Conservation (phyloP, 2,113 vertebrate genomes). For the Amphiprion ocellaris region DNA sequence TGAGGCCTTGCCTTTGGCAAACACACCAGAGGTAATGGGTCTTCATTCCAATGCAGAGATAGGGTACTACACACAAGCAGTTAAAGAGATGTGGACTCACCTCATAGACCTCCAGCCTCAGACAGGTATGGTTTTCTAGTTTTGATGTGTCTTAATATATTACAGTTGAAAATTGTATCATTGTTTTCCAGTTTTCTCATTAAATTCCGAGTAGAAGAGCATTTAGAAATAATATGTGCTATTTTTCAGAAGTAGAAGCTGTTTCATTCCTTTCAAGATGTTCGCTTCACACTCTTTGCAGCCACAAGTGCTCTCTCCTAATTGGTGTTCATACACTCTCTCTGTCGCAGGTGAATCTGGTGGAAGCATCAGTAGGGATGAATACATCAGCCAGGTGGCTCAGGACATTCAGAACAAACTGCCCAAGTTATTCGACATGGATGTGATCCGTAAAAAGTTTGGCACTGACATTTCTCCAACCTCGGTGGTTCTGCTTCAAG, state of each 20-base stretch:
- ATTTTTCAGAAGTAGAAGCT: no score
- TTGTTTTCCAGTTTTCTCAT: neutral
- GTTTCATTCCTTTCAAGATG: no score
- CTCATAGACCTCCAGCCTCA: conserved; percentile 95
- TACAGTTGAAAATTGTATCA: no score
- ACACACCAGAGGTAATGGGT: conserved; percentile 92
- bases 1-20: conserved; percentile 89
- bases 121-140: conserved; percentile 82
- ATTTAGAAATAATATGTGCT: neutral
- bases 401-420: conserved; percentile 93
- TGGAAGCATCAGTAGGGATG: conserved; percentile 89
- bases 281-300: neutral
- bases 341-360: conserved; percentile 87
- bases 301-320: neutral
- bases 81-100: conserved; percentile 90
- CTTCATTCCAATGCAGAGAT: conserved; percentile 96
- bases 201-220: neutral
- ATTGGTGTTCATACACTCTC: neutral
- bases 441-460: conserved; percentile 86
- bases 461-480: conserved; percentile 86
- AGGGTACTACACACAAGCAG: conserved; percentile 92
- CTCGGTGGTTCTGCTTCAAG: conserved; percentile 93
- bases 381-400: conserved; percentile 91
- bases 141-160: neutral
- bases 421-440: conserved; percentile 89